phyloP scores from a whole-genome alignment of 2,797 vertebrate genomes.

The Chaetodon trifasciatus region DNA sequence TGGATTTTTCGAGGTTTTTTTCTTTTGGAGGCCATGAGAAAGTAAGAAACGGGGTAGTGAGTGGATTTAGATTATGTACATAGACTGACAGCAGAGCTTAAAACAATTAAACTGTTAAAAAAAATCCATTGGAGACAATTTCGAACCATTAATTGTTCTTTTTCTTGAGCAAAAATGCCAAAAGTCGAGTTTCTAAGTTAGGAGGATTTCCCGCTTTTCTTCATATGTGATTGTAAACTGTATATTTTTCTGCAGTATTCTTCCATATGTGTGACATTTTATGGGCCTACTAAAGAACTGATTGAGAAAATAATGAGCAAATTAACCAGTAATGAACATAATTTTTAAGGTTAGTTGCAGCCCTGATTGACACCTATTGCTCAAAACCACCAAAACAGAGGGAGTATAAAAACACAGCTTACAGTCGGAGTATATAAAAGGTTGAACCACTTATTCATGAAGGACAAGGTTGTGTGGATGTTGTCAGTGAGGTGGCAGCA shows the following conservation, averaged over 20 bases:
- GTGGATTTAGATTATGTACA: constrained; percentile 41
- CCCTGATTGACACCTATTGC: not conserved
- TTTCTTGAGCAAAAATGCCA: not conserved
- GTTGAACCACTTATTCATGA: constrained; percentile 61
- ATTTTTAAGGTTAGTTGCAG: not conserved
- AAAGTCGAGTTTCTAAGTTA: not conserved
- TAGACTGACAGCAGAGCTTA: constrained; percentile 4
- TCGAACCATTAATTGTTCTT: not conserved
- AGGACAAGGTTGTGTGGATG: constrained; percentile 64
- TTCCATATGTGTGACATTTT: not conserved
- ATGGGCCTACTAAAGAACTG: not conserved
- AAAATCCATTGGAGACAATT: not conserved
- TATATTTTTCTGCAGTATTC: not conserved
- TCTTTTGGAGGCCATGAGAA: constrained; percentile 45
- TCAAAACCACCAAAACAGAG: not conserved
- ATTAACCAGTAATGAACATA: not conserved
- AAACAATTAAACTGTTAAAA: constrained; percentile 17
- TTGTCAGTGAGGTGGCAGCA: constrained; percentile 76
- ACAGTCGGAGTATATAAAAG: constrained; percentile 56
- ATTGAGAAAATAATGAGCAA: not conserved
- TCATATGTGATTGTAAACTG: not conserved
- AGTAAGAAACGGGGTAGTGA: constrained; percentile 31
- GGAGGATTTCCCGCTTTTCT: not conserved
- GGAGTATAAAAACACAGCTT: constrained; percentile 26
- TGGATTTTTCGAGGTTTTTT: constrained; percentile 56